Evolutionary conservation across 2,113 vertebrate species (phyloP), one percentile per base, ranked within the genome.

Genomic region (Ursus arctos): DNA sequence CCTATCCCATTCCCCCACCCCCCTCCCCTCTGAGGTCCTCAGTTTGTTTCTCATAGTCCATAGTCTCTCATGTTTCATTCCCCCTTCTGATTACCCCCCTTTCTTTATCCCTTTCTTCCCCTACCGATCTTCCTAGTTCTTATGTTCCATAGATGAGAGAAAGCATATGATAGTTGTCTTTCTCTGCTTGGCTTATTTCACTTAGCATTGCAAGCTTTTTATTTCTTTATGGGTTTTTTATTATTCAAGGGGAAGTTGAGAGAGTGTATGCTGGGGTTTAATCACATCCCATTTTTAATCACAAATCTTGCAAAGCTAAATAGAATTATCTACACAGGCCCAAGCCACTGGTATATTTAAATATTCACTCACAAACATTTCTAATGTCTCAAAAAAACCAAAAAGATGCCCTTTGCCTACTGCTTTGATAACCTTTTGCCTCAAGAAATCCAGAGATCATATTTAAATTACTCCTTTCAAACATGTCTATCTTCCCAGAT

Each of bases 391-490:
- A 33, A 67, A 16, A 67, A 67, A 53, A 21, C 36, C 36, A 36
- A 36, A 36, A 36, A 1, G 11, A 31, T 86, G 3, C 6, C 59
- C 7, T 91, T 95, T 90, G 47, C 51, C 1, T 82, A 15, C 6
- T 84, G 28, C 28, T 94, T 96, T 72, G 65, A 91, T 88, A 86
- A 74, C 40, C 0, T 36, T 85, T 87, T 71, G 15, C 31, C 94
- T 71, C 28, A 82, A 80, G 51, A 16, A 94, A 96, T 74, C 51
- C 36, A 43, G 28, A 82, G 10, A 67, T 92, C 7, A 40, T 91
- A 74, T 71, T 97, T 84, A 90, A 91, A 57, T 72, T 71, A 4
- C 9, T 96, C 47, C 49, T 95, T 92, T 72, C 49, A 83, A 93
- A 72, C 2, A 4, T 36, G 28, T 26, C 14, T 95, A 14, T 92